Conservation (phyloP, 2,888 invertebrate genomes). For the Cecidostiba fungosa region DNA sequence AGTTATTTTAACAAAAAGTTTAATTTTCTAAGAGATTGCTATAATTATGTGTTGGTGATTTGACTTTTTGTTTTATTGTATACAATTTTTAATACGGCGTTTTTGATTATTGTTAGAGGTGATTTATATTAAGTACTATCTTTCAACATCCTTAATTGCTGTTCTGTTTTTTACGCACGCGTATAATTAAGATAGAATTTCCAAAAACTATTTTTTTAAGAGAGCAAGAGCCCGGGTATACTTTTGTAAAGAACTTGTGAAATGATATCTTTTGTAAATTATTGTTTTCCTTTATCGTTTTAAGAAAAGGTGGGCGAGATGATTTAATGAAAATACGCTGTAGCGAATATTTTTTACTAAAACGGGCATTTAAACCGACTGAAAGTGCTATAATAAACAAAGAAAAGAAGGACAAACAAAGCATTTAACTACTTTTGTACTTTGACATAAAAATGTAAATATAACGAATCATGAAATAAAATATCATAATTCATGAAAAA, state of each 20-base stretch:
- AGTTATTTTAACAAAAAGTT: neutral
- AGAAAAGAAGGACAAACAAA: neutral
- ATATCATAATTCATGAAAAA: conserved; percentile 14
- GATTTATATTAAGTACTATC: neutral
- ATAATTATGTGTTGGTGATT: neutral
- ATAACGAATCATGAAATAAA: conserved; percentile 22
- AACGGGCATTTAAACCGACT: conserved; percentile 20
- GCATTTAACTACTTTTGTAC: conserved; percentile 21
- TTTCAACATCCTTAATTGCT: neutral
- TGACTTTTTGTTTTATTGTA: neutral
- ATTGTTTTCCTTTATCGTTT: conserved; percentile 8
- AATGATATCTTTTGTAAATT: neutral
- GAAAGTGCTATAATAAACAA: neutral
- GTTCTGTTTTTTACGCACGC: neutral
- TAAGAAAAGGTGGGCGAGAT: neutral
- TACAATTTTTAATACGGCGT: neutral
- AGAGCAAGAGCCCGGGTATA: too few relatives aligned
- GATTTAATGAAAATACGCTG: neutral
- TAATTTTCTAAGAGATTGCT: neutral
- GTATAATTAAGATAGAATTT: neutral
- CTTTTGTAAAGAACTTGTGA: neutral
- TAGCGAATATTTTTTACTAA: conserved; percentile 18
- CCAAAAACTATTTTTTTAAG: conserved; percentile 4
- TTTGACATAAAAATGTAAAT: conserved; percentile 11
- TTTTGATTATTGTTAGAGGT: neutral